Base-by-base conservation (phyloP, 2,888 invertebrate species). In the Philaethria dido region DNA sequence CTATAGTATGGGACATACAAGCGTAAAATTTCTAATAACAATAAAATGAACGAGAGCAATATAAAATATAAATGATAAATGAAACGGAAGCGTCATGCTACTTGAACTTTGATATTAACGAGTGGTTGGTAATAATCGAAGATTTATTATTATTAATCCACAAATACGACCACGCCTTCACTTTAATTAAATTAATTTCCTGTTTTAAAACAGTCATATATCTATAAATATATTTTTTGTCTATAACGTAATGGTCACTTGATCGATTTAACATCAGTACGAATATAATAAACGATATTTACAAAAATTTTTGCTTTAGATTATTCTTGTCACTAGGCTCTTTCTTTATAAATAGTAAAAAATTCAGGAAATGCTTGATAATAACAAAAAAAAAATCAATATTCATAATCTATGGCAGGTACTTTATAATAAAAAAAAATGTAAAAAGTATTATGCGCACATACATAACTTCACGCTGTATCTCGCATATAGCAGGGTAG, bases 161-260 rank as follows among this genome's bases (percentile, higher is more conserved):
- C n/a, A 22, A 22, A 57, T 42, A 22, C 22, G 42, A 42, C 57
- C 57, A 42, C 57, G 57, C 57, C 42, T 42, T 29, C 3, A 14
- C 22, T 42, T 22, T 57, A 57, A 57, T 57, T 57, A 57, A 47
- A 64, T 57, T 47, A 64, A 47, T 55, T 48, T 57, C 57, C 57
- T 57, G 57, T 42, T 52, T 29, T 52, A 3, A 52, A 29, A 29
- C 9, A 18, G 20, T 29, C n/a, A 25, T 16, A 39, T 39, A 39
- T 13, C 13, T 29, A 29, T 29, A 52, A 16, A 29, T 29, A 13
- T 16, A 29, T 29, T 4, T 11, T 52, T 16, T 52, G 16, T 29
- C 11, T 16, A 11, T 52, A 13, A 16, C 50, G n/a, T 52, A 18
- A 1, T 29, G 9, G 3, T 9, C 2, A 9, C n/a, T 3, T 25